These are phyloP conservation scores for Tympanuchus pallidicinctus DNA, from an alignment of 2,113 vertebrate genomes.

Conservation along the genomic window DNA sequence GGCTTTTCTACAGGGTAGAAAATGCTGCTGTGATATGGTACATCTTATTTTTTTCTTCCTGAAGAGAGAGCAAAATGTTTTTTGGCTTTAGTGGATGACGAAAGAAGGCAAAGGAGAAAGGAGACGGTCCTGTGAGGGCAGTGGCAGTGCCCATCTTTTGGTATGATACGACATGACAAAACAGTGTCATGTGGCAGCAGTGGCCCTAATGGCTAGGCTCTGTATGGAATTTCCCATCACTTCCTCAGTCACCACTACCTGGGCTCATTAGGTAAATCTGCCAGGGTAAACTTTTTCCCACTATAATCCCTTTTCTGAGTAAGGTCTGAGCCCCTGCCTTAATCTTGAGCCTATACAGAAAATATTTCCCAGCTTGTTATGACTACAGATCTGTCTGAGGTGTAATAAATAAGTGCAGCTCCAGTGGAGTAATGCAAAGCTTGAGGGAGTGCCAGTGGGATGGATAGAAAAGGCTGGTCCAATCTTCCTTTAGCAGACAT, in stretches of 20 bases:
- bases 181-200: background rate
- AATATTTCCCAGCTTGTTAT: constrained; percentile 38
- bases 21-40: background rate
- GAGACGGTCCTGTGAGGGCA: background rate
- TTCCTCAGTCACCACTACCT: background rate
- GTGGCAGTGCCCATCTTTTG: background rate
- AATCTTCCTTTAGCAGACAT: constrained; percentile 1
- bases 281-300: background rate
- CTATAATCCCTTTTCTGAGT: background rate
- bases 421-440: background rate
- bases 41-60: background rate
- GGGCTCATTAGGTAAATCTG: background rate
- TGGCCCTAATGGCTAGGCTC: background rate
- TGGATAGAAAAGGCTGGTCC: constrained; percentile 7
- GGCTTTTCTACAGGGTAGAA: background rate
- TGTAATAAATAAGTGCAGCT: background rate
- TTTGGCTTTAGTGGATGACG: background rate
- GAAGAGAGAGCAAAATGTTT: background rate
- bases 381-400: constrained; percentile 8
- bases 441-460: background rate
- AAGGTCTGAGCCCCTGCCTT: background rate
- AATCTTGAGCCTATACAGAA: background rate
- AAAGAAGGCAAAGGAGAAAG: background rate
- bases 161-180: too few species aligned
- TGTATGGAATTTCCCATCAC: background rate